A percentile compares a stretch with the other conserved stretches of the same genome.
Conservation (phyloP, 2,888 invertebrate genomes). For the Diadromus collaris region DNA sequence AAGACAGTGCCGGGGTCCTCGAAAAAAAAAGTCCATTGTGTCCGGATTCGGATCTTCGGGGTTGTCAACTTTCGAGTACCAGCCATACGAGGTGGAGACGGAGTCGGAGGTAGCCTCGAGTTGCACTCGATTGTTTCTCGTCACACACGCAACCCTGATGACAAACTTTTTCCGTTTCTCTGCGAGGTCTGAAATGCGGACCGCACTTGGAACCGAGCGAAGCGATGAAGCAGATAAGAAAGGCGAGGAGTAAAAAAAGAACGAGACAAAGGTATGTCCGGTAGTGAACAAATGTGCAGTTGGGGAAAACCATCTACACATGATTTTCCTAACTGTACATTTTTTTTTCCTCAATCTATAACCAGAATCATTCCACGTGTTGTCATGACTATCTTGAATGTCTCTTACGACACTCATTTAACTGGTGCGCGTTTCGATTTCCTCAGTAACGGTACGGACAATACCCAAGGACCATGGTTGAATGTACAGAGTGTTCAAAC, state of each 20-base stretch:
- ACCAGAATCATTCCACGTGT: background rate
- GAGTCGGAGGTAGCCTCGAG: conserved; percentile 25
- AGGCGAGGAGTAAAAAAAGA: background rate
- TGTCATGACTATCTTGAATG: background rate
- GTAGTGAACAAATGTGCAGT: background rate
- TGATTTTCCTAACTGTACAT: background rate
- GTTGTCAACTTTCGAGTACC: conserved; percentile 53
- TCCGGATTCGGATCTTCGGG: conserved; percentile 53
- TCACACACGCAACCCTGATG: conserved; percentile 19
- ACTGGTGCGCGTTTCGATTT: background rate
- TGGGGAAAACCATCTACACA: background rate
- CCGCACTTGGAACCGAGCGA: conserved; percentile 42
- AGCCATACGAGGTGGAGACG: background rate
- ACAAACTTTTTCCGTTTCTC: conserved; percentile 44
- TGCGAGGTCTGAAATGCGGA: conserved; percentile 39
- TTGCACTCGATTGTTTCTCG: conserved; percentile 55
- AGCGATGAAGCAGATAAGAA: conserved; percentile 33
- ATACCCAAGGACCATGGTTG: background rate
- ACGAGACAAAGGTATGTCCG: conserved; percentile 1
- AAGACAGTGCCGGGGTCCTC: conserved; percentile 53
- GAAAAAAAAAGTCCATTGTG: conserved; percentile 62
- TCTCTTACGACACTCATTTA: background rate
- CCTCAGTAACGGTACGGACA: background rate
- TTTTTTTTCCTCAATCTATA: background rate
- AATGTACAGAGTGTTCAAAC: background rate